Conservation (phyloP, 2,888 invertebrate species). For the Carterocephalus palaemon region DNA sequence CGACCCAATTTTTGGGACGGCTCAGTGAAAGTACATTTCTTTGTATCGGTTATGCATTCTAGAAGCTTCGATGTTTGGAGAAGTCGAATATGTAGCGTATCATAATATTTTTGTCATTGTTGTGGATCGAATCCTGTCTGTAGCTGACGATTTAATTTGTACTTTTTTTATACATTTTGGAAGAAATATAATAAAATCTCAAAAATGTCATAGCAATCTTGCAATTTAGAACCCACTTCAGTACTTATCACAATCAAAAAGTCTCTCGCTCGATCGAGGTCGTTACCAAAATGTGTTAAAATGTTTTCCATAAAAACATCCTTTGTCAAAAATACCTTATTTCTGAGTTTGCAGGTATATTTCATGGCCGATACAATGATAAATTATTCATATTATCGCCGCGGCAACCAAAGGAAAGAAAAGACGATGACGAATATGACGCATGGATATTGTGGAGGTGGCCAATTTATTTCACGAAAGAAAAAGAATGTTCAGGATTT, state of each 20-base stretch:
- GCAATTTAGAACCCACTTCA: no score
- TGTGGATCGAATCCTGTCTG: constrained; percentile 18
- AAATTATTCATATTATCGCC: constrained; percentile 26
- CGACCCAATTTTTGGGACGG: constrained; percentile 22
- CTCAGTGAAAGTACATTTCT: constrained; percentile 20
- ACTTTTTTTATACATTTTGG: no score
- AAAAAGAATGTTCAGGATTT: constrained; percentile 15
- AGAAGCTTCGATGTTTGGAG: constrained; percentile 17
- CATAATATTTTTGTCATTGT: constrained; percentile 20
- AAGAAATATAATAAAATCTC: no score
- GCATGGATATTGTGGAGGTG: constrained; percentile 27
- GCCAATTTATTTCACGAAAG: constrained; percentile 23
- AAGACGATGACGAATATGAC: constrained; percentile 23
- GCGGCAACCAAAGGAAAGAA: constrained; percentile 16
- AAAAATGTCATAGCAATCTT: no score
- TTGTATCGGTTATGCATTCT: constrained; percentile 21
- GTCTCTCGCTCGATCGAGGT: no score
- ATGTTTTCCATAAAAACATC: constrained; percentile 3
- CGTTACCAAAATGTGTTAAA: no score
- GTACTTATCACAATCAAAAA: no score
- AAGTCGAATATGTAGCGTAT: constrained; percentile 9
- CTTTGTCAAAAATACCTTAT: constrained; percentile 7
- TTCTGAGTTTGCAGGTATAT: constrained; percentile 9
- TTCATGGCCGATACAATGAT: constrained; percentile 23
- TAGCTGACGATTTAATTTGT: constrained; percentile 9